phyloP scores from a whole-genome alignment of 2,113 vertebrate genomes.

The Chionodraco myersi region DNA sequence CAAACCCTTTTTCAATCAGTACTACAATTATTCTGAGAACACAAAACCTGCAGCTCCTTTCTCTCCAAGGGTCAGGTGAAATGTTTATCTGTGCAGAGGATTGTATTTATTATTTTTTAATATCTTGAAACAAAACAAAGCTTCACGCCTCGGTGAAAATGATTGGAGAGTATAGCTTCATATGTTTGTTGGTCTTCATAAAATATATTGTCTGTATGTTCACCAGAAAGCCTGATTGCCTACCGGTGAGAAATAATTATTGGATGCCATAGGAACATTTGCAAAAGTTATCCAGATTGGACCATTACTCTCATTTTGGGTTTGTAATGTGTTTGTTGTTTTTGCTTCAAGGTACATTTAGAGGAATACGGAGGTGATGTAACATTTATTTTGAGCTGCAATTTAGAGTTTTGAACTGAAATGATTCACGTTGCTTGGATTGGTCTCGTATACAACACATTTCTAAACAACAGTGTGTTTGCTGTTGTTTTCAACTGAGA shows the following conservation, averaged over 20 bases:
- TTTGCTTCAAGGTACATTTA: constrained; percentile 12
- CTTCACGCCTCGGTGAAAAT: background rate
- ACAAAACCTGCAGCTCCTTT: background rate
- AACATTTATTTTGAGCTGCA: background rate
- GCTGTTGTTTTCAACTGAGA: constrained; percentile 34
- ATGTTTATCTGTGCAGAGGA: background rate
- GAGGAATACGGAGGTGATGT: background rate
- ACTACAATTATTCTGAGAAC: background rate
- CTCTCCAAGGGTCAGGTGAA: background rate
- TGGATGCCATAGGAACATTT: constrained; percentile 11
- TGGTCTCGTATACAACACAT: background rate
- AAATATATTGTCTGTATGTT: background rate
- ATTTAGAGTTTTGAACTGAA: constrained; percentile 9
- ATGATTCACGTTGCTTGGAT: constrained; percentile 1
- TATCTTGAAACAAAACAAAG: constrained; percentile 6
- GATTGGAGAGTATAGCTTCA: background rate
- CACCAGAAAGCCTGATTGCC: background rate
- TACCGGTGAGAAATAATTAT: constrained; percentile 8
- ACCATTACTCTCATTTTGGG: background rate
- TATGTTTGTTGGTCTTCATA: background rate
- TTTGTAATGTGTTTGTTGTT: constrained; percentile 1
- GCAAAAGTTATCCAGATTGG: background rate
- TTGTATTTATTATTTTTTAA: background rate
- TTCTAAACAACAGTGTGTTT: background rate
- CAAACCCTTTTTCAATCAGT: constrained; percentile 1